Conservation (phyloP, 2,797 vertebrate species). For the Antrozous pallidus region DNA sequence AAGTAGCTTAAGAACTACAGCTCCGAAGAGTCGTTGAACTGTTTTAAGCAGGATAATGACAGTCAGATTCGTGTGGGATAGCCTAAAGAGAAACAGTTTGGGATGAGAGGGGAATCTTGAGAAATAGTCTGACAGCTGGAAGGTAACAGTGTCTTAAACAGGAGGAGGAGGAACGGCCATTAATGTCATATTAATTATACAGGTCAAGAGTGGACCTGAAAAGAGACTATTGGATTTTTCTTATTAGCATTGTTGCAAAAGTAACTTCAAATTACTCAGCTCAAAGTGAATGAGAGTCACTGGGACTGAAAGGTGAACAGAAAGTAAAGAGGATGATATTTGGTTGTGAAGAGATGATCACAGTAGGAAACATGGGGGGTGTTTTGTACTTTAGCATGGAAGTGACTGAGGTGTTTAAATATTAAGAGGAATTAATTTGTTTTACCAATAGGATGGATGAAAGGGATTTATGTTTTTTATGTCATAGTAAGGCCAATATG, state of each 20-base stretch:
- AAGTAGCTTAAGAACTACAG: background rate
- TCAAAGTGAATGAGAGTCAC: background rate
- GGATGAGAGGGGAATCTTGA: background rate
- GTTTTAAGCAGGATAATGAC: background rate
- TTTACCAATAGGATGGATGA: background rate
- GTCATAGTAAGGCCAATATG: background rate
- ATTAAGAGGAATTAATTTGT: background rate
- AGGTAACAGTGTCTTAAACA: background rate
- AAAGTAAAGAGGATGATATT: background rate
- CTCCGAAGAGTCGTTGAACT: background rate
- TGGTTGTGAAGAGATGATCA: background rate
- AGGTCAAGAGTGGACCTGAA: background rate
- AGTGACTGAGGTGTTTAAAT: background rate
- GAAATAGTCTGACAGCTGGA: background rate
- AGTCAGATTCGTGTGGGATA: background rate
- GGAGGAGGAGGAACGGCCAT: background rate
- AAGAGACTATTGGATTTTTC: background rate
- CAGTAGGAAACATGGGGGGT: background rate
- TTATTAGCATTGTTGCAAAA: background rate
- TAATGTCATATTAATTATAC: background rate
- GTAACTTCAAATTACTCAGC: background rate
- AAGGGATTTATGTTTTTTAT: background rate
- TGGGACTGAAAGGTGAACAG: background rate
- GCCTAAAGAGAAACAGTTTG: background rate
- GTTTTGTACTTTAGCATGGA: background rate